phyloP scores from a whole-genome alignment of 2,113 vertebrate species.

The Dipodomys spectabilis region DNA sequence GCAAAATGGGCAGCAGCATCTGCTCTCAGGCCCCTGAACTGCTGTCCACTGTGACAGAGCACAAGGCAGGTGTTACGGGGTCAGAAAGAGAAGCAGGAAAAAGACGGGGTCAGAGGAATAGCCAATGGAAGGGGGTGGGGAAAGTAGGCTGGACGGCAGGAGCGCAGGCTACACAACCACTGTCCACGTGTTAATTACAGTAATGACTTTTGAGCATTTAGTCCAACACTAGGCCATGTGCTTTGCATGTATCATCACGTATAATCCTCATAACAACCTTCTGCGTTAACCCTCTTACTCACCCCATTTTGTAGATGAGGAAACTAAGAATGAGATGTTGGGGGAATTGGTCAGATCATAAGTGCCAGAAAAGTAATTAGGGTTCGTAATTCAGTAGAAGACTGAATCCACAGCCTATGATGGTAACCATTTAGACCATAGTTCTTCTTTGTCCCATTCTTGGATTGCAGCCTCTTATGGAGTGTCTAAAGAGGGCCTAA shows the following conservation, averaged over 20 bases:
- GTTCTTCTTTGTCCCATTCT: background rate
- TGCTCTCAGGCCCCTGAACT: background rate
- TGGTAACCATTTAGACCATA: background rate
- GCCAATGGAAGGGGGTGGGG: background rate
- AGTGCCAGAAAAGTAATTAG: background rate
- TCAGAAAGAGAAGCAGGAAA: background rate
- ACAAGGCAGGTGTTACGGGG: background rate
- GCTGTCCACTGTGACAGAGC: background rate
- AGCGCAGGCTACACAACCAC: background rate
- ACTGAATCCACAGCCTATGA: background rate
- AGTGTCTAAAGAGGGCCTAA: background rate
- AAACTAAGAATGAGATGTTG: background rate
- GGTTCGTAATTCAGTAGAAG: background rate
- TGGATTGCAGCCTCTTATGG: background rate
- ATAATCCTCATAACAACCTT: background rate
- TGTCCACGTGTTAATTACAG: background rate
- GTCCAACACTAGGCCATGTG: background rate
- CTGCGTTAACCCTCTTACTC: background rate
- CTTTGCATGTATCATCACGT: background rate
- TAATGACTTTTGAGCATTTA: background rate
- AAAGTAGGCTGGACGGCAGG: background rate
- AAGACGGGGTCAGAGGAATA: background rate
- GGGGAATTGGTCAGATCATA: background rate
- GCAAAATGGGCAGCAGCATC: background rate
- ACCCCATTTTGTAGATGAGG: background rate